Evolutionary conservation across 2,888 invertebrate species (phyloP), one percentile per base, ranked within the genome.

Genomic region (Cheilosia vernalis): DNA sequence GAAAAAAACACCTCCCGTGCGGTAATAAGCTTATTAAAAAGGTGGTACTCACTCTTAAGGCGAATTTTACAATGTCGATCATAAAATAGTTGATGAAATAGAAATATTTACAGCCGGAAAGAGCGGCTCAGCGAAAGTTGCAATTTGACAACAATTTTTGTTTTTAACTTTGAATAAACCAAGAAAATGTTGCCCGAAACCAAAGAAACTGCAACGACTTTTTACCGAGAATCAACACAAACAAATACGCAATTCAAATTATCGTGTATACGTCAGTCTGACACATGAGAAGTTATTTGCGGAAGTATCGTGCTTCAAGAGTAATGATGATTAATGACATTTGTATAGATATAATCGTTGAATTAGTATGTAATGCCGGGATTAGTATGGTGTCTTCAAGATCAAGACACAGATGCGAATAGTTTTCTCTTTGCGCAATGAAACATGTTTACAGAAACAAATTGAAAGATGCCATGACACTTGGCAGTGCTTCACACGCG

Each of bases 61-160:
- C 13, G 51, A 9, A 24, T 2, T 9, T 24, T 24, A 21, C 21
- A 51, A 10, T 24, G 19, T 24, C 7, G 13, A 51, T 51, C 51
- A 27, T n/a, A n/a, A 30, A 55, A 27, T 30, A 30, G 27, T 33
- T 55, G 33, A 55, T 24, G 53, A n/a, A 15, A 24, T 53, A 15
- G 53, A 17, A 55, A 55, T 15, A 55, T 33, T 55, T 55, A n/a
- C 1, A 55, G 30, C 15, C 55, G 30, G 33, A 55, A 55, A 51
- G 30, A n/a, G 24, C 55, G n/a, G 55, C 30, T n/a, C 17, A 55
- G 55, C 17, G 55, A 55, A 55, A 55, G 55, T 55, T 55, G 55
- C 55, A 30, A 33, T 21, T 19, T 51, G 17, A 24, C 17, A 51
- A 10, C 9, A 3, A 17, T 9, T 47, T 47, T 51, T 37, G 30